phyloP scores from a whole-genome alignment of 2,113 vertebrate species.

The Fulmarus glacialis region DNA sequence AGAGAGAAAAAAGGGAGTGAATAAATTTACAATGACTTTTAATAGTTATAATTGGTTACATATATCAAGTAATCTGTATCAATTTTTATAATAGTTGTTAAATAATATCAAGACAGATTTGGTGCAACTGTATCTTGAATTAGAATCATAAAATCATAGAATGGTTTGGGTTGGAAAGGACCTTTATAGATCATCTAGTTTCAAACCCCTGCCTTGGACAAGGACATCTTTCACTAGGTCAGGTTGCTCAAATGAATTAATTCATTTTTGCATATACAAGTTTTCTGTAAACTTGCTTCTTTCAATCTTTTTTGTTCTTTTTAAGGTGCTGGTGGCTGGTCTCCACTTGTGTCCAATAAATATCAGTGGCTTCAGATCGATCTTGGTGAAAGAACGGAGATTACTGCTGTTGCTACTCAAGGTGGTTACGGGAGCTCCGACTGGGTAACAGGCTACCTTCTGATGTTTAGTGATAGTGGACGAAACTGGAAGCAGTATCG shows the following conservation, averaged over 20 bases:
- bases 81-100: neutral
- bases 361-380: conserved; percentile 94
- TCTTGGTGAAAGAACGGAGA: conserved; percentile 85
- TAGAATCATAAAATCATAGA: neutral
- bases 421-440: conserved; percentile 93
- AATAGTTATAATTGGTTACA: neutral
- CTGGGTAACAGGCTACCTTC: conserved; percentile 88
- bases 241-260: neutral
- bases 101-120: neutral
- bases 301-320: neutral
- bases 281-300: neutral
- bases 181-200: neutral
- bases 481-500: conserved; percentile 91
- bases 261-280: neutral
- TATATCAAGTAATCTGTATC: neutral
- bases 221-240: neutral
- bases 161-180: neutral
- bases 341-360: conserved; percentile 86
- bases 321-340: conserved; percentile 94
- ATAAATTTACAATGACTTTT: neutral
- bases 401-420: conserved; percentile 89
- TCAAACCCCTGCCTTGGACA: neutral
- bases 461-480: conserved; percentile 92
- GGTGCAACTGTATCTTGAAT: neutral
- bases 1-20: neutral